A percentile compares a stretch with the other conserved stretches of the same genome.
Conservation (phyloP, 2,888 invertebrate genomes). For the Pammene fasciana region DNA sequence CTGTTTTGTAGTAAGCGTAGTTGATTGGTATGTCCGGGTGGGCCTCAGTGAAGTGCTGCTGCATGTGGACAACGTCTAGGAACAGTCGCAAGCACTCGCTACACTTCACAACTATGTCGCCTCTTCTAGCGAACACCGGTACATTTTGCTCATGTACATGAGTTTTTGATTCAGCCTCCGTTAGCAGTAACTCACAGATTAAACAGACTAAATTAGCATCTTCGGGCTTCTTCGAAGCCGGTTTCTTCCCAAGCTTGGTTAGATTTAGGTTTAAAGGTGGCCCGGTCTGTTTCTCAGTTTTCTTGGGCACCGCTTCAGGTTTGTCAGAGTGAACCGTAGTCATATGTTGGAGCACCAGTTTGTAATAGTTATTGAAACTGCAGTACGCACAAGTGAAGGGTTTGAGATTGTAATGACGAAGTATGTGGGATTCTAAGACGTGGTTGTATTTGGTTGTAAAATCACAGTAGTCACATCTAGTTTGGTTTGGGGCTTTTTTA, state of each 20-base stretch:
- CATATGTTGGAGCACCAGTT: conserved; percentile 60
- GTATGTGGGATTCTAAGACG: conserved; percentile 67
- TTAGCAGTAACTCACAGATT: conserved; percentile 59
- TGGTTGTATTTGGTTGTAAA: conserved; percentile 48
- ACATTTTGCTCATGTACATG: conserved; percentile 59
- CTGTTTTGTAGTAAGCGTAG: conserved; percentile 59
- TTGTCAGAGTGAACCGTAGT: conserved; percentile 55
- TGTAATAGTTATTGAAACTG: conserved; percentile 54
- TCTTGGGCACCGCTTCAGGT: conserved; percentile 42
- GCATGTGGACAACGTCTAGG: conserved; percentile 54
- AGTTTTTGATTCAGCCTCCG: conserved; percentile 45
- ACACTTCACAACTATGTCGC: conserved; percentile 73
- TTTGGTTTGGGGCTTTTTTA: conserved; percentile 29
- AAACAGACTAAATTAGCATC: conserved; percentile 57
- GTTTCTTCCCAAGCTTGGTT: conserved; percentile 40
- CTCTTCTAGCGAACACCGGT: conserved; percentile 60
- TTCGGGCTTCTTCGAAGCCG: conserved; percentile 17
- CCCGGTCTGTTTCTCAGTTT: conserved; percentile 49
- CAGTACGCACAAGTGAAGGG: conserved; percentile 75
- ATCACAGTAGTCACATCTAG: conserved; percentile 63
- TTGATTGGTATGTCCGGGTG: conserved; percentile 56
- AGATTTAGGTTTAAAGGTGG: conserved; percentile 43
- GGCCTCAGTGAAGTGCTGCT: conserved; percentile 62
- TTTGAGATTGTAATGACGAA: conserved; percentile 74
- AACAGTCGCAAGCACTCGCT: conserved; percentile 67